phyloP scores from a whole-genome alignment of 2,113 vertebrate genomes.

The Hippocampus barbouri region DNA sequence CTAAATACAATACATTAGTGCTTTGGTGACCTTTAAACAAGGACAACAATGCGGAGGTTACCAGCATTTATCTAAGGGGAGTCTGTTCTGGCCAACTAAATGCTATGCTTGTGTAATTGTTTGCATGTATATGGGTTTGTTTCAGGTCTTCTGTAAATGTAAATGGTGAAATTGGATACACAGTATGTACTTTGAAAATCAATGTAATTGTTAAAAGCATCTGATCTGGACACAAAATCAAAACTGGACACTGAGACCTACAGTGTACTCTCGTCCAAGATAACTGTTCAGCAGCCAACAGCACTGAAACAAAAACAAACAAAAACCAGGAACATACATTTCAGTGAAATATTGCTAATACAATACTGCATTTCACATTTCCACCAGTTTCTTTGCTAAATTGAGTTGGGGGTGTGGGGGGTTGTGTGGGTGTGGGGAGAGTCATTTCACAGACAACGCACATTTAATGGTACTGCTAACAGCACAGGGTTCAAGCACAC shows the following conservation, averaged over 20 bases:
- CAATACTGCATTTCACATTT: conserved; percentile 62
- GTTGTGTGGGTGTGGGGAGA: too few relatives aligned
- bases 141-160: background rate
- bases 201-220: background rate
- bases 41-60: background rate
- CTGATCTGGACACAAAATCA: background rate
- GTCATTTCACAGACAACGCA: conserved; percentile 20
- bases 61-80: background rate
- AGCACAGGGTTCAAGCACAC: conserved; percentile 22
- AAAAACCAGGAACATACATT: background rate
- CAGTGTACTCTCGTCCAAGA: background rate
- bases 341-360: conserved; percentile 31
- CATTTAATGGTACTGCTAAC: conserved; percentile 4
- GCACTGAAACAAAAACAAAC: background rate
- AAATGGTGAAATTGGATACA: background rate
- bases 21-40: background rate
- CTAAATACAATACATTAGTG: background rate
- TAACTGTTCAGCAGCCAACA: background rate
- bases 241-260: background rate
- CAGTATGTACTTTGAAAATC: background rate
- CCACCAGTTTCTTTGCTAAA: conserved; percentile 25
- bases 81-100: background rate
- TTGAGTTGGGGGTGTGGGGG: conserved; percentile 2
- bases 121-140: background rate
- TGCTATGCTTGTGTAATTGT: background rate